Conservation (phyloP, 1,140 invertebrate genomes). For the Eumeta japonica region DNA sequence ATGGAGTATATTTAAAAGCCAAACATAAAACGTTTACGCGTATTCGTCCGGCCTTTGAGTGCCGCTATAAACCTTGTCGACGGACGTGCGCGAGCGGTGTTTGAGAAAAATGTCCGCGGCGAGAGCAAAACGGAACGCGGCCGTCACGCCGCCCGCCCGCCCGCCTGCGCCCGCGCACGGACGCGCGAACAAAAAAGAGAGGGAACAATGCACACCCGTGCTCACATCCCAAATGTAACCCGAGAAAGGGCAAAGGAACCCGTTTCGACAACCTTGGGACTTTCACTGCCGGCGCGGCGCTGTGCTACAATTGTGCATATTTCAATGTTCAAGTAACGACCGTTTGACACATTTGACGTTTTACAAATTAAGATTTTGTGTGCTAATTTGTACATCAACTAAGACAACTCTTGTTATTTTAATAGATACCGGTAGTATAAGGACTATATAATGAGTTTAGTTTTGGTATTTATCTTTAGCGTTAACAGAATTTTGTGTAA, state of each 20-base stretch:
- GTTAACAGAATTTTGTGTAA: too few species aligned
- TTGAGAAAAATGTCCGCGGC: slow-evolving; percentile 8
- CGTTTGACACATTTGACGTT: not conserved
- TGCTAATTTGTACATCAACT: too few species aligned
- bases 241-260: slow-evolving; percentile 53
- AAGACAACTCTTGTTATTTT: too few species aligned
- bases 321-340: slow-evolving; percentile 6
- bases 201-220: slow-evolving; percentile 49
- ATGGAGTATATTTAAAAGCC: slow-evolving; percentile 6
- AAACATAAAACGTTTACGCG: slow-evolving; percentile 20
- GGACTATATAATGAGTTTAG: too few species aligned
- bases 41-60: slow-evolving; percentile 16
- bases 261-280: slow-evolving; percentile 49
- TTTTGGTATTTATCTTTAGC: too few species aligned
- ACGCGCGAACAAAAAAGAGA: slow-evolving; percentile 36
- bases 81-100: too few species aligned
- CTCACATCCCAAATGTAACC: slow-evolving; percentile 52
- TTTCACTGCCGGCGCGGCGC: slow-evolving; percentile 50
- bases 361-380: too few species aligned
- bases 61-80: slow-evolving; percentile 20
- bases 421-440: too few species aligned
- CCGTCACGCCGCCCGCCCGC: slow-evolving; percentile 38
- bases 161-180: slow-evolving; percentile 49
- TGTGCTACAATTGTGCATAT: slow-evolving; percentile 20
- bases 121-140: slow-evolving; percentile 20